Conservation (phyloP, 2,888 invertebrate genomes). For the Chalcosyrphus nemorum region DNA sequence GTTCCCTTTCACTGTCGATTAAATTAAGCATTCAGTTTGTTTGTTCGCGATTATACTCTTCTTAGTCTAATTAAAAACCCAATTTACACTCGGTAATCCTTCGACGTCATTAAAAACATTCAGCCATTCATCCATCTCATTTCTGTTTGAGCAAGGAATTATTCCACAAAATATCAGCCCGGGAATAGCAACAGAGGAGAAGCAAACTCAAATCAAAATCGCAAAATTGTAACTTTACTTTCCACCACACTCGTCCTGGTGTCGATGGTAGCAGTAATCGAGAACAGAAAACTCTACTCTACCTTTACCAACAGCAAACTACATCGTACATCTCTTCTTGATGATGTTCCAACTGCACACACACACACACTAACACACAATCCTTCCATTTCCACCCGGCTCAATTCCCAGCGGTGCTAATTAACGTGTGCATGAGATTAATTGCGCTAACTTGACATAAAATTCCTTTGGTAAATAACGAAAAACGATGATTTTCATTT, state of each 20-base stretch:
- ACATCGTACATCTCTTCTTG: slow-evolving; percentile 16
- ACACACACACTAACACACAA: too few species aligned
- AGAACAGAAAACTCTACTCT: slow-evolving; percentile 26
- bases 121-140: slow-evolving; percentile 52
- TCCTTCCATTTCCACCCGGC: slow-evolving; percentile 31
- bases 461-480: slow-evolving; percentile 67
- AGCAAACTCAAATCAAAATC: slow-evolving; percentile 66
- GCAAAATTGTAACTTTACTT: slow-evolving; percentile 63
- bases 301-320: slow-evolving; percentile 27
- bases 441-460: slow-evolving; percentile 73
- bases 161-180: slow-evolving; percentile 49
- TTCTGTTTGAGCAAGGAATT: slow-evolving; percentile 66
- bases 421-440: slow-evolving; percentile 78
- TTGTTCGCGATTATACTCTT: slow-evolving; percentile 63
- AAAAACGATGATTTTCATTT: slow-evolving; percentile 67
- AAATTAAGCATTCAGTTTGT: slow-evolving; percentile 60
- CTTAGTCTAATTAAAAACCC: slow-evolving; percentile 68
- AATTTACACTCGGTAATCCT: slow-evolving; percentile 72
- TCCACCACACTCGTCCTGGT: neutral
- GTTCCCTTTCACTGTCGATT: slow-evolving; percentile 31
- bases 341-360: slow-evolving; percentile 7
- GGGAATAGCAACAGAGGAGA: neutral
- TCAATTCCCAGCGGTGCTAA: slow-evolving; percentile 82
- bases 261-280: neutral
- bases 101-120: slow-evolving; percentile 64